Base-by-base conservation (phyloP, 1,140 invertebrate genomes). In the Sycophaga agraensis region DNA sequence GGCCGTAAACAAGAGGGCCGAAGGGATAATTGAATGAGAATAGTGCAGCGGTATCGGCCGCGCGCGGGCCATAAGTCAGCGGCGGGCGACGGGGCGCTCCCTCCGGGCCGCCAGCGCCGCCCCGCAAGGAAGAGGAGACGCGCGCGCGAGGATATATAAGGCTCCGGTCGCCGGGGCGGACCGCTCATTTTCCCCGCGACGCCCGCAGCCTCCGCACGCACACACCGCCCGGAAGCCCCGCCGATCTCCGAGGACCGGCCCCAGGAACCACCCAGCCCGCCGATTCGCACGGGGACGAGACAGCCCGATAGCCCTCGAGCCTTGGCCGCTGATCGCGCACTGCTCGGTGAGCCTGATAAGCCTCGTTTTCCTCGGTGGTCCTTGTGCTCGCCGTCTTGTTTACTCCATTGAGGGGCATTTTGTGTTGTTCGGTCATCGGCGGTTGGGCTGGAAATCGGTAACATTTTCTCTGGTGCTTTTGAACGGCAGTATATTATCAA, bases 21-120 rank as follows among this genome's bases (percentile, higher is more conserved):
- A 57, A 46, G 64, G 59, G 70, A 68, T 77, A 77, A 77, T 77
- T 76, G 74, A 73, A 74, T 75, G 66, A 75, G 74, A 75, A 76
- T 75, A 74, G 77, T 73, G 70, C 73, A 64, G 65, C 71, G 72
- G 72, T 76, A 73, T 75, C 73, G 68, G 66, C 63, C 64, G 65
- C 60, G 31, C 48, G n/a, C 19, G 70, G 58, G 70, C 72, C 73
- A 77, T 78, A 76, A 77, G 60, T 76, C 73, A 78, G 73, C 24
- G n/a, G n/a, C n/a, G n/a, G n/a, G n/a, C n/a, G n/a, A n/a, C n/a
- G n/a, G n/a, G n/a, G n/a, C 28, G 28, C 28, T 31, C 28, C 11
- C 28, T 31, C 28, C n/a, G n/a, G n/a, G n/a, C n/a, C n/a, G n/a
- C n/a, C n/a, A n/a, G 14, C 21, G 22, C 22, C 9, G 9, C 28